These are phyloP conservation scores for Cephus runcator DNA, from an alignment of 2,888 invertebrate genomes.

Conservation along the genomic window DNA sequence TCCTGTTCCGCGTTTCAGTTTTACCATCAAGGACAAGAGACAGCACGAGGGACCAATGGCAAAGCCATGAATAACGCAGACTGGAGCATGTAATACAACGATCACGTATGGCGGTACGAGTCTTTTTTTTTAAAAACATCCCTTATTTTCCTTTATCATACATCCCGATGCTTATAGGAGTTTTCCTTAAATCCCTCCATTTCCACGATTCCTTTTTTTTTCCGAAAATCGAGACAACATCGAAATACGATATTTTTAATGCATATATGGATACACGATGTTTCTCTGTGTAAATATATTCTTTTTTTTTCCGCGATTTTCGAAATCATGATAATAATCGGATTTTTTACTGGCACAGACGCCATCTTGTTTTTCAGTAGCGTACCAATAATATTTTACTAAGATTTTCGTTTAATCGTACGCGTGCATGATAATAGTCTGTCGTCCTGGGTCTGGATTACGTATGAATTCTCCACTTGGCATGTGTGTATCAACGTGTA, in stretches of 20 bases:
- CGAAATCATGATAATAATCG: not conserved
- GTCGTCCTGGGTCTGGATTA: not conserved
- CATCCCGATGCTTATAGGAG: not conserved
- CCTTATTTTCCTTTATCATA: not conserved
- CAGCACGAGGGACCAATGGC: not conserved
- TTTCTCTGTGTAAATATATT: not conserved
- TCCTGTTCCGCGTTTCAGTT: constrained; percentile 40
- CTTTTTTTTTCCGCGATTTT: not conserved
- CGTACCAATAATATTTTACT: not conserved
- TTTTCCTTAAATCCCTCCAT: not conserved
- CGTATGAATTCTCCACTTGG: not conserved
- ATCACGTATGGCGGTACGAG: constrained; percentile 41
- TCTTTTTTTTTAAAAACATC: not conserved
- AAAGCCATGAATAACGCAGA: constrained; percentile 51
- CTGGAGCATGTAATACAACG: constrained; percentile 47
- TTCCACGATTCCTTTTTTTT: not conserved
- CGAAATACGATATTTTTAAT: not conserved
- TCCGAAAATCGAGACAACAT: not conserved
- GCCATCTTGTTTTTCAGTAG: not conserved
- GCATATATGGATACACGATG: not conserved
- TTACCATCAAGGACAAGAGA: constrained; percentile 19
- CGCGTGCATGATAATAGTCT: not conserved
- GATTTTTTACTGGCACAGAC: not conserved
- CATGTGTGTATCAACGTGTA: not conserved
- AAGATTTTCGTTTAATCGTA: not conserved